A percentile compares a stretch with the other conserved stretches of the same genome.
Conservation (phyloP, 2,888 invertebrate genomes). For the Scaptodrosophila latifasciaeformis region DNA sequence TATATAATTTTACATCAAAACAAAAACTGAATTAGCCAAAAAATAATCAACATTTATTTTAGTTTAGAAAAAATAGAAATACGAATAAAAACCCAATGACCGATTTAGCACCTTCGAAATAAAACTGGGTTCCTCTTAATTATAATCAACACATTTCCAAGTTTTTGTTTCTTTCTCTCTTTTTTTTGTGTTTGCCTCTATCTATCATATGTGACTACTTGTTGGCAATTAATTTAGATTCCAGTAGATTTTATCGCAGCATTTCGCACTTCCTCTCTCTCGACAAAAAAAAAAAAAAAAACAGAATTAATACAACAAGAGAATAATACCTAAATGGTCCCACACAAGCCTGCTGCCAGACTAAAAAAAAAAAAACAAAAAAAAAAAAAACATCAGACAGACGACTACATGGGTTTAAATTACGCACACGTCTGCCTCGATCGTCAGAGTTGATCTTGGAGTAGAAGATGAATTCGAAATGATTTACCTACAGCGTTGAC, state of each 20-base stretch:
- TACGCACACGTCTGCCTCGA: conserved; percentile 59
- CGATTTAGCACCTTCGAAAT: too few species aligned
- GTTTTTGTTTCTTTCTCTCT: too few species aligned
- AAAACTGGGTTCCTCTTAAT: too few species aligned
- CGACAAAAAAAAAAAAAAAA: conserved; percentile 1
- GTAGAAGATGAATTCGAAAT: conserved; percentile 60
- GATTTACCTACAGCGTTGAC: conserved; percentile 62
- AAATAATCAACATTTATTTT: too few species aligned
- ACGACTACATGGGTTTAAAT: conserved; percentile 37
- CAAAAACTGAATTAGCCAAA: too few species aligned
- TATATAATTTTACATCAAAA: too few species aligned
- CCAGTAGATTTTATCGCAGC: conserved; percentile 49
- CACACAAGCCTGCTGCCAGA: conserved; percentile 1
- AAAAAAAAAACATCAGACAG: background rate
- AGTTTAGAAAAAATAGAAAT: too few species aligned
- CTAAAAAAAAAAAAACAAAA: too few species aligned
- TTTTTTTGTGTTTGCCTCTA: too few species aligned
- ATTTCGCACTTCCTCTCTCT: conserved; percentile 61
- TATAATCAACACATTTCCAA: too few species aligned
- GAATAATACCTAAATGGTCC: background rate
- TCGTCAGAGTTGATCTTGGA: conserved; percentile 47
- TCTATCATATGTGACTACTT: conserved; percentile 13
- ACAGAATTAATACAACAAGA: conserved; percentile 18
- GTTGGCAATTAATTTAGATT: conserved; percentile 49
- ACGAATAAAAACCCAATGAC: too few species aligned